A percentile compares a stretch with the other conserved stretches of the same genome.
phyloP scores from a whole-genome alignment of 2,797 vertebrate species.

The Micropoecilia bifurca region DNA sequence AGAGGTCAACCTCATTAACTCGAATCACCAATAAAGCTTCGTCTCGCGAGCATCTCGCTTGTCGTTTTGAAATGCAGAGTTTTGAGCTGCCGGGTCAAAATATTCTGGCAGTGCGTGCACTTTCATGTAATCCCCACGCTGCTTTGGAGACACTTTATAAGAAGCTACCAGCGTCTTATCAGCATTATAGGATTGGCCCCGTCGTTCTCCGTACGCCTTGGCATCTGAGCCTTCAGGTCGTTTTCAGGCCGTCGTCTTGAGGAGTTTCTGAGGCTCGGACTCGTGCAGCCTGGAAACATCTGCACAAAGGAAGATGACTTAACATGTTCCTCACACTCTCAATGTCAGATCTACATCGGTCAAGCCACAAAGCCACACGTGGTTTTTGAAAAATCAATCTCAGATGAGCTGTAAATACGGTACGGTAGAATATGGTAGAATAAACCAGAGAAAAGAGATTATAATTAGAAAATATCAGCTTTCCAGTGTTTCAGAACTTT shows the following conservation, averaged over 20 bases:
- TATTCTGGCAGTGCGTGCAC: neutral
- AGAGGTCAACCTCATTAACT: conserved; percentile 29
- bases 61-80: neutral
- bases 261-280: conserved; percentile 7
- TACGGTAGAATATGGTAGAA: neutral
- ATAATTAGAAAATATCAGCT: neutral
- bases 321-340: neutral
- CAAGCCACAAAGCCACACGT: conserved; percentile 2
- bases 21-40: neutral
- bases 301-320: neutral
- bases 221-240: neutral
- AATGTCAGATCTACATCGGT: neutral
- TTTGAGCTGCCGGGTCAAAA: neutral
- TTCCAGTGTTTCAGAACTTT: neutral
- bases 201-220: conserved; percentile 6
- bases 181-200: conserved; percentile 18
- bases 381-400: neutral
- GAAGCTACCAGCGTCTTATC: conserved; percentile 29
- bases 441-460: neutral
- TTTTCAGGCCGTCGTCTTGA: neutral
- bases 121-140: conserved; percentile 5
- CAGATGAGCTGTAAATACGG: neutral
- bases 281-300: neutral
- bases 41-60: neutral
- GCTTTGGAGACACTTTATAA: conserved; percentile 37